Evolutionary conservation across 2,888 invertebrate genomes (phyloP), one percentile per base, ranked within the genome.

Genomic region (Brachyptera risi): DNA sequence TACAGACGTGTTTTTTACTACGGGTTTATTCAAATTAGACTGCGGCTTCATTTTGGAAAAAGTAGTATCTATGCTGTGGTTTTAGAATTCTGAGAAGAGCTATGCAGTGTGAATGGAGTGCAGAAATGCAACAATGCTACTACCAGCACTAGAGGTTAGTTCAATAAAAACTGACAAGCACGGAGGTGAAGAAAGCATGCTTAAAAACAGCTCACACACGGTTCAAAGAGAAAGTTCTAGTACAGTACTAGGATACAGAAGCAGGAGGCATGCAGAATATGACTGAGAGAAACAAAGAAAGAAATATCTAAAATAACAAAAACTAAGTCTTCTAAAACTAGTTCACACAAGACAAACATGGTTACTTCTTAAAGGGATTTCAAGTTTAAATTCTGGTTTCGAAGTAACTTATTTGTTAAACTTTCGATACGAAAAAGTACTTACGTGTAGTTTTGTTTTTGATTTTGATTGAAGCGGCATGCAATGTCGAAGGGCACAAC

Each of bases 401-500:
- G 31, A 31, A 54, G 11, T 17, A 37, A 54, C 54, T 54, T 21
- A 15, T 35, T 54, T 54, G 21, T 54, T 54, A 54, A 15, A 63
- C 59, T 60, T 63, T 62, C 61, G 65, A 66, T 67, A 65, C 67
- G 65, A 67, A 68, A 66, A 78, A 79, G 84, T 86, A 86, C 86
- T 86, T 86, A 86, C 86, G 85, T 86, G 85, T 83, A 83, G 79
- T 79, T 81, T 80, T 78, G 78, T 79, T 82, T 63, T 83, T 81
- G 74, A 74, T 76, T 76, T 81, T 79, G 80, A 82, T 84, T 82
- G 85, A 85, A 85, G 85, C 85, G 80, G 84, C 85, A 85, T 86
- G 85, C 85, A 81, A 67, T 84, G 84, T 84, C 83, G 83, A 82
- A n/a, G 84, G 65, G 84, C 83, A 85, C 85, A 86, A 86, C 86